Percentiles rank a stretch among this genome's conserved stretches.
phyloP scores from a whole-genome alignment of 2,797 vertebrate genomes.

The Enteromius radiatus region DNA sequence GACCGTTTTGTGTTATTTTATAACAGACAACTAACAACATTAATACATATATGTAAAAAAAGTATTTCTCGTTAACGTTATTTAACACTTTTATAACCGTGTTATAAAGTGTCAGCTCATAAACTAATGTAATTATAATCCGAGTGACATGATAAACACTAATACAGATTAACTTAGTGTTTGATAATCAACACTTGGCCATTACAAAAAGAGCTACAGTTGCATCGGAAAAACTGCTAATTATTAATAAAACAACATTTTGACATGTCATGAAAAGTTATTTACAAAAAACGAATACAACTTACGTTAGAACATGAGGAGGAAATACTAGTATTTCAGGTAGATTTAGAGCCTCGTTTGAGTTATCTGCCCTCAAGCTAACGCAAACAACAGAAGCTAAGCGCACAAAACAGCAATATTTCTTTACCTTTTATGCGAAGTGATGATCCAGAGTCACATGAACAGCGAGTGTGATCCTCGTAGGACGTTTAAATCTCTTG shows the following conservation, averaged over 20 bases:
- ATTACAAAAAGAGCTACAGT: not conserved
- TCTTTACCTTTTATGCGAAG: constrained; percentile 12
- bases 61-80: not conserved
- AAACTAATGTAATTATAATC: not conserved
- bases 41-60: not conserved
- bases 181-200: not conserved
- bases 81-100: not conserved
- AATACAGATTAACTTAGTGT: not conserved
- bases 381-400: not conserved
- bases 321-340: not conserved
- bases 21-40: not conserved
- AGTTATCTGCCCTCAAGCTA: not conserved
- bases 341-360: not conserved
- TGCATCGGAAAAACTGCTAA: not conserved
- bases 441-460: not conserved
- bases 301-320: too few species aligned
- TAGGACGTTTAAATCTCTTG: not conserved
- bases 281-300: not conserved
- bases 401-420: not conserved
- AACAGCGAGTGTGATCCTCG: not conserved
- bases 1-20: not conserved
- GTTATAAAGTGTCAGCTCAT: not conserved
- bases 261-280: not conserved
- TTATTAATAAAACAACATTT: not conserved
- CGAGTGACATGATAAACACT: not conserved